Conservation (phyloP, 2,113 vertebrate genomes). For the Murina feae region DNA sequence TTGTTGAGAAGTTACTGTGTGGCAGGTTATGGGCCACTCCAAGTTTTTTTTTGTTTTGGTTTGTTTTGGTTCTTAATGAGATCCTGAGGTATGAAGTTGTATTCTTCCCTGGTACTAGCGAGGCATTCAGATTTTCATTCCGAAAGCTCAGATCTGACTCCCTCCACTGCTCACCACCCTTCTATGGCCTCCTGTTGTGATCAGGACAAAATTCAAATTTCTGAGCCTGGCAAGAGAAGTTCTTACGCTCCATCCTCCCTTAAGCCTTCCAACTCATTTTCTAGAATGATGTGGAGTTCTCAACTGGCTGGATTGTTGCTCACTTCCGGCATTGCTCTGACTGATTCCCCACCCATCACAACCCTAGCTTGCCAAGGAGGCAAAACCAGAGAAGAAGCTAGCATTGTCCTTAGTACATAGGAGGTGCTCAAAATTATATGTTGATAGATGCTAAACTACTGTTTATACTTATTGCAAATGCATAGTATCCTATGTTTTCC, state of each 20-base stretch:
- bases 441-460: not conserved
- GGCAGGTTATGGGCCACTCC: not conserved
- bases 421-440: not conserved
- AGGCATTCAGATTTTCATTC: not conserved
- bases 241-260: not conserved
- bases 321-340: not conserved
- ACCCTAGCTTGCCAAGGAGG: not conserved
- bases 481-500: not conserved
- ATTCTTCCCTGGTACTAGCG: not conserved
- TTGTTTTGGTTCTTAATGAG: not conserved
- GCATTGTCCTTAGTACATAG: not conserved
- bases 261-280: not conserved
- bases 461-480: not conserved
- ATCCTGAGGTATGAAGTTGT: not conserved
- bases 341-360: not conserved
- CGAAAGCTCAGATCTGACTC: not conserved
- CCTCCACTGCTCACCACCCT: not conserved
- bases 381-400: not conserved
- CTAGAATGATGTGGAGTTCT: not conserved
- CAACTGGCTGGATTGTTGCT: not conserved
- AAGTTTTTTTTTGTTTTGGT: not conserved
- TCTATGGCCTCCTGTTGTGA: not conserved
- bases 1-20: not conserved
- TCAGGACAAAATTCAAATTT: not conserved
- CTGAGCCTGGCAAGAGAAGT: not conserved